These are phyloP conservation scores for Pseudochaenichthys georgianus DNA, from an alignment of 2,797 vertebrate genomes.

Conservation along the genomic window DNA sequence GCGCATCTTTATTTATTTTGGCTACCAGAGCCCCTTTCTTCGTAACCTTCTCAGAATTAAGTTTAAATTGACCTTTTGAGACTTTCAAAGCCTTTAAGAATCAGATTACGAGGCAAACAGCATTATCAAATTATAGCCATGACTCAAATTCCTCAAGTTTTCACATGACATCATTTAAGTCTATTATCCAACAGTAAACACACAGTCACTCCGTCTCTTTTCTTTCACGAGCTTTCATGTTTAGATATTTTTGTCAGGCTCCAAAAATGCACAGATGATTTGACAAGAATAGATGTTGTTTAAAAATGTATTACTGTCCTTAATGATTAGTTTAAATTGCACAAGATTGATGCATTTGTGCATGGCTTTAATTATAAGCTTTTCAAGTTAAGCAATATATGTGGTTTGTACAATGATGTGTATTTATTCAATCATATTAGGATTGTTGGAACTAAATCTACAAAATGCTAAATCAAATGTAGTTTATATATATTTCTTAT, in stretches of 20 bases:
- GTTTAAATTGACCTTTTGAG: conserved; percentile 85
- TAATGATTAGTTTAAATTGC: conserved; percentile 24
- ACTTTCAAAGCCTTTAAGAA: conserved; percentile 84
- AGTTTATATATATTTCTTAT: conserved; percentile 13
- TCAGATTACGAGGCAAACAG: conserved; percentile 87
- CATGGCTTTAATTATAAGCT: neutral
- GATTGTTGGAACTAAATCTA: conserved; percentile 5
- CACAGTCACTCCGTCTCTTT: conserved; percentile 58
- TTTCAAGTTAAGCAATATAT: neutral
- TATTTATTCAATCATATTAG: neutral
- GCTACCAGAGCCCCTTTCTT: conserved; percentile 68
- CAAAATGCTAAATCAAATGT: conserved; percentile 24
- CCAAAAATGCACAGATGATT: conserved; percentile 58
- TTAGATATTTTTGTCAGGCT: conserved; percentile 55
- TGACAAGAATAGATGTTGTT: conserved; percentile 47
- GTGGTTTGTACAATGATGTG: conserved; percentile 2
- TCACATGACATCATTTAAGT: conserved; percentile 87
- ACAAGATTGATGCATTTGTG: conserved; percentile 13
- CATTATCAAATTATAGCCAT: conserved; percentile 87
- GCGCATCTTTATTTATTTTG: conserved; percentile 76
- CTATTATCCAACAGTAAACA: conserved; percentile 73
- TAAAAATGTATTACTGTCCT: conserved; percentile 33
- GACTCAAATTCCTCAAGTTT: conserved; percentile 83
- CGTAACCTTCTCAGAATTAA: conserved; percentile 81
- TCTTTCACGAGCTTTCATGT: conserved; percentile 54